phyloP scores from a whole-genome alignment of 2,888 invertebrate species.

The Apamea anceps region DNA sequence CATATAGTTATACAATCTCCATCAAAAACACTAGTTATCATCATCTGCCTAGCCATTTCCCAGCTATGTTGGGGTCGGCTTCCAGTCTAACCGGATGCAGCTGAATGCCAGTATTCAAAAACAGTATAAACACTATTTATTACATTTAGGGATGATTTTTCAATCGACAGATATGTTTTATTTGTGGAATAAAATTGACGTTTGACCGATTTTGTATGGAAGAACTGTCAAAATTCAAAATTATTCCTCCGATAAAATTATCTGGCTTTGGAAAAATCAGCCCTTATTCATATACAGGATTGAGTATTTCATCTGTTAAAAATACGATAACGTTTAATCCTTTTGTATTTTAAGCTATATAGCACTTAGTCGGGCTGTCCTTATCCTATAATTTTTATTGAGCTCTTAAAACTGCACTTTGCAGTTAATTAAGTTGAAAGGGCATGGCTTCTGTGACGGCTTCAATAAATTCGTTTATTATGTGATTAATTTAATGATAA shows the following conservation, averaged over 20 bases:
- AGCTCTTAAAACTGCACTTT: slow-evolving; percentile 59
- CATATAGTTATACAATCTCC: not conserved
- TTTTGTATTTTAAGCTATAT: not conserved
- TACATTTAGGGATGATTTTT: not conserved
- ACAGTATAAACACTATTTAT: not conserved
- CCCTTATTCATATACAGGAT: not conserved
- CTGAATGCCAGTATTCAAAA: no score
- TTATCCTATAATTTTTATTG: slow-evolving; percentile 46
- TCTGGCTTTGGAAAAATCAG: no score
- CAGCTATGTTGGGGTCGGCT: no score
- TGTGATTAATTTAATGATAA: slow-evolving; percentile 16
- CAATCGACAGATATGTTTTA: no score
- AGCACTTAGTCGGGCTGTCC: slow-evolving; percentile 18
- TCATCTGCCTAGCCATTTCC: no score
- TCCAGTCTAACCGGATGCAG: no score
- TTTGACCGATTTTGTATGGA: no score
- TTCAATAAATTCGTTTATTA: slow-evolving; percentile 36
- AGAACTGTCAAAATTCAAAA: no score
- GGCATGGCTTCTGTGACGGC: slow-evolving; percentile 16
- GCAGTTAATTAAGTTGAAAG: slow-evolving; percentile 51
- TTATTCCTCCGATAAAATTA: no score
- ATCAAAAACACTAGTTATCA: no score
- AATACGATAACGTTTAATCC: not conserved
- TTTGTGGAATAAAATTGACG: no score
- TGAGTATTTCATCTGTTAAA: not conserved